phyloP scores from a whole-genome alignment of 2,888 invertebrate species.

The Stenurella melanura region DNA sequence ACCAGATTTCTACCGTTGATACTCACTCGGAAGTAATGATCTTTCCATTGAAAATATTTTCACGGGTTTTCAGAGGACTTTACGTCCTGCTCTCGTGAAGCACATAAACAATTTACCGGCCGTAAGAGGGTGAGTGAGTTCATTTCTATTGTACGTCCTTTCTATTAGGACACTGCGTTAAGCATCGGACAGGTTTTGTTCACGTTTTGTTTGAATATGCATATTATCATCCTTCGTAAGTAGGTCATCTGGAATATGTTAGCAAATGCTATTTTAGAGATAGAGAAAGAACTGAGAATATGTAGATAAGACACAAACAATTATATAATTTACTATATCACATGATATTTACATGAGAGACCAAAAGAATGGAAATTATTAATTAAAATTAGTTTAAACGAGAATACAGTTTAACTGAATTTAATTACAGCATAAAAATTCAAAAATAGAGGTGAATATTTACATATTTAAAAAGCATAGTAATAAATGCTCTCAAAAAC shows the following conservation, averaged over 20 bases:
- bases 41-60: constrained; percentile 54
- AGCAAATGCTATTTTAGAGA: neutral
- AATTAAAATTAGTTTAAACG: too few species aligned
- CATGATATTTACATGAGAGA: too few species aligned
- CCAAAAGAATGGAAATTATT: too few species aligned
- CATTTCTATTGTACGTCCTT: constrained; percentile 25
- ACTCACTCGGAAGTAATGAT: constrained; percentile 52
- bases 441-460: too few species aligned
- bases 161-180: constrained; percentile 1
- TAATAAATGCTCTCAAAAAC: too few species aligned
- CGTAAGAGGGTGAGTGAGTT: constrained; percentile 19
- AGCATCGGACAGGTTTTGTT: constrained; percentile 12
- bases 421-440: too few species aligned
- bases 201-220: neutral
- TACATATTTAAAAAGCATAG: too few species aligned
- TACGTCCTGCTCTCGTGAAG: constrained; percentile 26
- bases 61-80: constrained; percentile 29
- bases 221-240: neutral
- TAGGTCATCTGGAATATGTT: neutral
- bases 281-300: too few species aligned
- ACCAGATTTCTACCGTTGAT: constrained; percentile 36
- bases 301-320: too few species aligned
- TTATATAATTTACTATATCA: too few species aligned
- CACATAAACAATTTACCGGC: constrained; percentile 35
- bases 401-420: too few species aligned